Base-by-base conservation (phyloP, 2,113 vertebrate species). In the Rattus rattus region DNA sequence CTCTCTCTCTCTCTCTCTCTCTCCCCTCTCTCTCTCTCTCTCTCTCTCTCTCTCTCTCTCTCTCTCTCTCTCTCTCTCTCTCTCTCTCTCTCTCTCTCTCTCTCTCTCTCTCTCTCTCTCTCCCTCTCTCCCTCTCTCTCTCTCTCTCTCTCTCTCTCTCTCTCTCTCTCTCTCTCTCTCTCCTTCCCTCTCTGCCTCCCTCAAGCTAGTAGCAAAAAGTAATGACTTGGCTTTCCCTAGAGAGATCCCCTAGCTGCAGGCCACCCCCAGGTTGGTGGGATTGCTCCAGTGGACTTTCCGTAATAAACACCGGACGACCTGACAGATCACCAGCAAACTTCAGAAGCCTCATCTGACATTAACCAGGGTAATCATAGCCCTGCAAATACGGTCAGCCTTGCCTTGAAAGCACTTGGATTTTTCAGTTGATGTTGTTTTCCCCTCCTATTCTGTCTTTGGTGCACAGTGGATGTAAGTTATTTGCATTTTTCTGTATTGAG, bases 261-360 rank as follows among this genome's bases (percentile, higher is more conserved):
- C 95, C 94, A 96, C 98, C 98, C 98, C 98, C 98, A 98, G 98
- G 97, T 98, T 97, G 96, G 97, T 61, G 96, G 98, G 97, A 97
- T 98, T 96, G 39, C 79, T 97, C 97, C 95, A 90, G 85, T 91
- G 92, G 97, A 96, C 97, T 97, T 98, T 92, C 97, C 95, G 95
- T 96, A 96, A 98, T 95, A 95, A 98, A 98, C 98, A 99, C 98
- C 99, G 98, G 98, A 98, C 97, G 97, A 98, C 98, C 97, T 94
- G 96, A 95, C 96, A 97, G 96, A 88, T 96, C 95, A 94, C 90
- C 90, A 86, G 87, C 52, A 19, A 49, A 90, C 96, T 96, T 98
- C 95, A 86, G 88, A 98, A 97, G 96, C 96, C 49, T 95, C 94
- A 95, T 86, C 81, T 94, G 0, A 98, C 96, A 96, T 96, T 93